phyloP scores from a whole-genome alignment of 1,140 invertebrate species.

The Penaeus vannamei region DNA sequence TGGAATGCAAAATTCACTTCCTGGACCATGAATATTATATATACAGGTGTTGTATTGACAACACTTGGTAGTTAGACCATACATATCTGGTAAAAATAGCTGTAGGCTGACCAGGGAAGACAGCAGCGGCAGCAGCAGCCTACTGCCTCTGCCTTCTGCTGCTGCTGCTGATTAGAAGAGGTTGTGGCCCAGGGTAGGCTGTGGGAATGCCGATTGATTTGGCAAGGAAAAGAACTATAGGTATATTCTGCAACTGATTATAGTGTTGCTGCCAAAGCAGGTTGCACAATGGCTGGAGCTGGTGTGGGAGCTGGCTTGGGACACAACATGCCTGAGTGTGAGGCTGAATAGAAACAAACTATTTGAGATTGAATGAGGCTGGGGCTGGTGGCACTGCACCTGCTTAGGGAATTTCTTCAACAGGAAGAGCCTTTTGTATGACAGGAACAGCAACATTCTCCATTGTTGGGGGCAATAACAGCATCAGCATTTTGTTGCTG shows the following conservation, averaged over 20 bases:
- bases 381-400: constrained; percentile 38
- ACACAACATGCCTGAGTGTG: constrained; percentile 53
- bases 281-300: constrained; percentile 55
- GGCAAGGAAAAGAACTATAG: constrained; percentile 57
- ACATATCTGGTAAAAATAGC: constrained; percentile 62
- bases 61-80: constrained; percentile 53
- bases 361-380: constrained; percentile 45
- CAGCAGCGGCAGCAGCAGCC: constrained; percentile 37
- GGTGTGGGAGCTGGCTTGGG: constrained; percentile 54
- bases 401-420: constrained; percentile 51
- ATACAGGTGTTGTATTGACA: constrained; percentile 59
- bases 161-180: constrained; percentile 39
- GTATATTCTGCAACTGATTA: constrained; percentile 60
- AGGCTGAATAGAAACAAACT: constrained; percentile 54
- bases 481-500: constrained; percentile 14
- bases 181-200: constrained; percentile 43
- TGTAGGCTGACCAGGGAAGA: constrained; percentile 58
- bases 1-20: constrained; percentile 58
- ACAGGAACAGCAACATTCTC: constrained; percentile 42
- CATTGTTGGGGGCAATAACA: constrained; percentile 47
- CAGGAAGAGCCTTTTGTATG: constrained; percentile 34
- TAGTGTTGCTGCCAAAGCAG: constrained; percentile 57
- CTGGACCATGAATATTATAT: constrained; percentile 56
- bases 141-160: constrained; percentile 30
- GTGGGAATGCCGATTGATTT: constrained; percentile 57